Conservation (phyloP, 2,888 invertebrate genomes). For the Kuschelorhynchus macadamiae region DNA sequence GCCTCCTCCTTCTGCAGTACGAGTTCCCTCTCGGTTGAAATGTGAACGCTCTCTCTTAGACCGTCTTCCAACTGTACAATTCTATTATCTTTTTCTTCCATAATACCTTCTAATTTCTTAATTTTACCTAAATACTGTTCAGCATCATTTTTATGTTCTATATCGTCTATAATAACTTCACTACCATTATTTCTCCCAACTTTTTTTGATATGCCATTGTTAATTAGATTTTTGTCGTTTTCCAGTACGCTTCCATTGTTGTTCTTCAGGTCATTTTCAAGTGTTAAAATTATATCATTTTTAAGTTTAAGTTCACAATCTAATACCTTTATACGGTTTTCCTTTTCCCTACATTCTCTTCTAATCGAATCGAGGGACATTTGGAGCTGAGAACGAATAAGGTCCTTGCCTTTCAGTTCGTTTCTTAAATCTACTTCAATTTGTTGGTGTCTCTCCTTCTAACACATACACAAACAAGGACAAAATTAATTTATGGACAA, state of each 20-base stretch:
- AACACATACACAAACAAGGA: constrained; percentile 48
- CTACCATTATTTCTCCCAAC: constrained; percentile 14
- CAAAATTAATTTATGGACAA: constrained; percentile 50
- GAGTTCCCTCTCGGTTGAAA: constrained; percentile 79
- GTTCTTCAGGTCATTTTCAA: constrained; percentile 26
- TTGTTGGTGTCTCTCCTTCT: constrained; percentile 44
- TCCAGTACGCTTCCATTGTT: constrained; percentile 18
- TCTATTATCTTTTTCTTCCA: constrained; percentile 72
- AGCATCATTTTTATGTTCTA: constrained; percentile 9
- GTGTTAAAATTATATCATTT: constrained; percentile 25
- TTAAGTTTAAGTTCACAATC: constrained; percentile 19
- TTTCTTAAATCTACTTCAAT: constrained; percentile 52
- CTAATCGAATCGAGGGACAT: constrained; percentile 8
- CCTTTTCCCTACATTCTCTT: constrained; percentile 17
- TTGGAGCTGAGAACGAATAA: constrained; percentile 5
- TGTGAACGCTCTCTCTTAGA: constrained; percentile 82
- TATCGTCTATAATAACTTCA: constrained; percentile 17
- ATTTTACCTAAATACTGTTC: constrained; percentile 67
- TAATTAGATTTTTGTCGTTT: constrained; percentile 29
- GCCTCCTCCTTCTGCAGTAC: constrained; percentile 77
- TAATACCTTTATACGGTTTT: constrained; percentile 17
- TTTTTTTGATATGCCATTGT: constrained; percentile 36
- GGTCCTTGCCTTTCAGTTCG: constrained; percentile 46
- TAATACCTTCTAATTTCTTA: constrained; percentile 68
- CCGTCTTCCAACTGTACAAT: constrained; percentile 89